phyloP scores from a whole-genome alignment of 1,140 invertebrate genomes.

The Hycleus phaleratus region DNA sequence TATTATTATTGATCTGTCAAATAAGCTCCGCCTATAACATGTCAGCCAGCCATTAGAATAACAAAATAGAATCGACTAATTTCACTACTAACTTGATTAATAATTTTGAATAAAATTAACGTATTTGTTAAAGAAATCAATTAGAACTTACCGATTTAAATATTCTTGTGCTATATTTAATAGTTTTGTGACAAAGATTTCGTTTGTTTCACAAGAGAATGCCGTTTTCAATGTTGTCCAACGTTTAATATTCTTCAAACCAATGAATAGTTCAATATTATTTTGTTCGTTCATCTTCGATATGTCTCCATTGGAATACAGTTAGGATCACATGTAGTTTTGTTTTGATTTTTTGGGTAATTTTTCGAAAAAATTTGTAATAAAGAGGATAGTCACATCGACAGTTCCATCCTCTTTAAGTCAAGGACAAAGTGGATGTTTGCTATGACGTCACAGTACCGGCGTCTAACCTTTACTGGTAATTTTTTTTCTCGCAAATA shows the following conservation, averaged over 20 bases:
- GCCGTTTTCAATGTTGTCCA: constrained; percentile 7
- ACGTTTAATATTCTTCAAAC: constrained; percentile 9
- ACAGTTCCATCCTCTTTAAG: constrained; percentile 15
- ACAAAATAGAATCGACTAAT: background rate
- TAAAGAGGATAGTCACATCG: constrained; percentile 13
- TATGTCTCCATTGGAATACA: background rate
- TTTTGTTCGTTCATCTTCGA: background rate
- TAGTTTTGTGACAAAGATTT: constrained; percentile 9
- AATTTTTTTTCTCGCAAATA: no score
- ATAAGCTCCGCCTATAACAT: constrained; percentile 20
- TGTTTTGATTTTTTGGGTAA: constrained; percentile 5
- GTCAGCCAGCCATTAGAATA: constrained; percentile 3
- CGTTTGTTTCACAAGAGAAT: constrained; percentile 10
- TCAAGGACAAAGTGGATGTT: constrained; percentile 1
- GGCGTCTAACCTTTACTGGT: background rate
- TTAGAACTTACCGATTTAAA: constrained; percentile 11
- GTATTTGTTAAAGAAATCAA: background rate
- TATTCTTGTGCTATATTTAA: constrained; percentile 11
- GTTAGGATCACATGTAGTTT: background rate
- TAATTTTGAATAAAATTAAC: constrained; percentile 2
- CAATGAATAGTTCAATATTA: constrained; percentile 1
- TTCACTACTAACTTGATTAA: background rate
- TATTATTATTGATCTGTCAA: constrained; percentile 25
- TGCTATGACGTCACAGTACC: constrained; percentile 14
- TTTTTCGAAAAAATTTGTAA: constrained; percentile 8